These are phyloP conservation scores for Pygocentrus nattereri DNA, from an alignment of 2,797 vertebrate genomes.

Conservation along the genomic window DNA sequence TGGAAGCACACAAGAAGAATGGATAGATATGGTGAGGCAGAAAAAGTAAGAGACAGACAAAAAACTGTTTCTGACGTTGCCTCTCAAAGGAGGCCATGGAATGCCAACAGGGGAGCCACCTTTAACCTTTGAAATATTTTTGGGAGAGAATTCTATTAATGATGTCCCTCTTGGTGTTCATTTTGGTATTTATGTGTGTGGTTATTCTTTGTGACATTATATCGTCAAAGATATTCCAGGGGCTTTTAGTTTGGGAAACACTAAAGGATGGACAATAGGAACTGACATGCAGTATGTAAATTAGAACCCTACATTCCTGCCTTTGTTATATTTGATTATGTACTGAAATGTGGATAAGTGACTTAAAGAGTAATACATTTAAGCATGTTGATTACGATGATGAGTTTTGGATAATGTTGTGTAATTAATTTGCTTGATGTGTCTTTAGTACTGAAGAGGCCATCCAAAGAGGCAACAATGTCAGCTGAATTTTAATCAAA, in stretches of 20 bases:
- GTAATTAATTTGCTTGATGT: constrained; percentile 47
- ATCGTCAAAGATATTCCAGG: constrained; percentile 8
- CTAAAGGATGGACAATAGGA: background rate
- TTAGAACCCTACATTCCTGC: background rate
- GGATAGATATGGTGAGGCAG: constrained; percentile 60
- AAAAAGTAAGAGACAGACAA: constrained; percentile 63
- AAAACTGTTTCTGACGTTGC: constrained; percentile 73
- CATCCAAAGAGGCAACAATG: constrained; percentile 33
- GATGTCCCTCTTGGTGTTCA: constrained; percentile 17
- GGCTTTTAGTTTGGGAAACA: background rate
- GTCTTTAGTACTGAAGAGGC: constrained; percentile 39
- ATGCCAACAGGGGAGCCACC: constrained; percentile 62
- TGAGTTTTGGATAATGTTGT: constrained; percentile 44
- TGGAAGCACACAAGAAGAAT: constrained; percentile 35
- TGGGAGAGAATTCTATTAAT: constrained; percentile 48
- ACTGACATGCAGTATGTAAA: background rate
- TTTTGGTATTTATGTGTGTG: background rate
- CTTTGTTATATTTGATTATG: constrained; percentile 5
- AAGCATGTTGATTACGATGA: constrained; percentile 32
- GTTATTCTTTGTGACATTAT: constrained; percentile 21
- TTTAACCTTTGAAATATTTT: constrained; percentile 70
- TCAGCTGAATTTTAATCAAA: constrained; percentile 66
- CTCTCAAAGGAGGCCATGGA: constrained; percentile 66
- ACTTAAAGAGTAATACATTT: constrained; percentile 22
- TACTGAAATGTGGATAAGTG: constrained; percentile 14